Evolutionary conservation across 2,888 invertebrate species (phyloP).

Genomic region (Falcaria lacertinaria): DNA sequence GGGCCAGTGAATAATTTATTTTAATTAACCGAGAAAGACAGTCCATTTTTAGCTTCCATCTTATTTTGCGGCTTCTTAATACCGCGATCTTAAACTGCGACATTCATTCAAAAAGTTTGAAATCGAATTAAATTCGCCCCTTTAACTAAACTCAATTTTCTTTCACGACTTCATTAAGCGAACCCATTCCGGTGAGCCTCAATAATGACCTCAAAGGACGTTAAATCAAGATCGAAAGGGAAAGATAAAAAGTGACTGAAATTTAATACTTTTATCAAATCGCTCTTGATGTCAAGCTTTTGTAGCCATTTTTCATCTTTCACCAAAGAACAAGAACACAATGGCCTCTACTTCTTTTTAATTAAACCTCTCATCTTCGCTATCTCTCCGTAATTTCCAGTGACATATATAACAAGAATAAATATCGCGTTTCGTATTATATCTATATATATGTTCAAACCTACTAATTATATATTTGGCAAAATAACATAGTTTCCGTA

Average conservation of each 20-base stretch:
- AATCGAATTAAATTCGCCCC: constrained; percentile 78
- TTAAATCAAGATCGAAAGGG: constrained; percentile 75
- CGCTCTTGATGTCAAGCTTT: constrained; percentile 50
- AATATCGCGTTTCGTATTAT: neutral
- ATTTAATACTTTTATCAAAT: constrained; percentile 71
- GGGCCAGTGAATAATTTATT: constrained; percentile 66
- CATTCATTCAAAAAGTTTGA: constrained; percentile 75
- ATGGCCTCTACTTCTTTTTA: constrained; percentile 32
- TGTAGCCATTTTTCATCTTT: constrained; percentile 41
- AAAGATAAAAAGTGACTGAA: constrained; percentile 70
- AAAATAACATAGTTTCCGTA: too few relatives aligned
- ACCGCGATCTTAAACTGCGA: constrained; percentile 59
- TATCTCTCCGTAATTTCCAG: constrained; percentile 22
- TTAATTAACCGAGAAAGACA: constrained; percentile 66
- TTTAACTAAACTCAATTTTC: constrained; percentile 78
- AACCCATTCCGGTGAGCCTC: constrained; percentile 73
- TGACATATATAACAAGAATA: too few relatives aligned
- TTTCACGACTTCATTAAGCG: constrained; percentile 77
- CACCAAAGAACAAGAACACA: constrained; percentile 28
- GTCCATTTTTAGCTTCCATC: constrained; percentile 64
- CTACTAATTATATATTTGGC: too few relatives aligned
- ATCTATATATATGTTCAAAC: too few relatives aligned
- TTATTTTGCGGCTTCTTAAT: constrained; percentile 61
- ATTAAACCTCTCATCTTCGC: constrained; percentile 31
- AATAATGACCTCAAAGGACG: constrained; percentile 75